These are phyloP conservation scores for Caenorhabditis remanei DNA, from an alignment of 1,140 invertebrate genomes.

Conservation along the genomic window DNA sequence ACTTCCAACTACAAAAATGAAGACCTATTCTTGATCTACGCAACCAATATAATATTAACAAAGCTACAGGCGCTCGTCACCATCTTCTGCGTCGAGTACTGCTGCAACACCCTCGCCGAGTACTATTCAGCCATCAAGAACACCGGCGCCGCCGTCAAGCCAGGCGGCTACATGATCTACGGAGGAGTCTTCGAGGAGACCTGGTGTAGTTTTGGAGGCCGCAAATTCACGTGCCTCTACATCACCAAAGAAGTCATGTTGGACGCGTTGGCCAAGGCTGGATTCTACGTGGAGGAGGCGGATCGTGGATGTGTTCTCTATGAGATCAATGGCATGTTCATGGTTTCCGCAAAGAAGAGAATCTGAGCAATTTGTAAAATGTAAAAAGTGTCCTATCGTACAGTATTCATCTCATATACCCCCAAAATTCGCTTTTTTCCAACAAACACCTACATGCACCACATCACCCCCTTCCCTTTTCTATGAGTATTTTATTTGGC, in stretches of 20 bases:
- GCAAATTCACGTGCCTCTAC: conserved; percentile 75
- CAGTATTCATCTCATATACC: conserved; percentile 25
- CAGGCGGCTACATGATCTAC: conserved; percentile 72
- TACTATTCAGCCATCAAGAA: conserved; percentile 70
- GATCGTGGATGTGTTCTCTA: conserved; percentile 61
- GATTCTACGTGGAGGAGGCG: conserved; percentile 64
- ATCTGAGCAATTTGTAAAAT: conserved; percentile 10
- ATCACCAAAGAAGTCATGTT: conserved; percentile 74
- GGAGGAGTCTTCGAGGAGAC: conserved; percentile 75
- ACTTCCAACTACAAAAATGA: no score
- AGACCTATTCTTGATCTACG: no score
- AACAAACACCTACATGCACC: conserved; percentile 47
- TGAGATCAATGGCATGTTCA: conserved; percentile 75
- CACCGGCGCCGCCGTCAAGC: conserved; percentile 60
- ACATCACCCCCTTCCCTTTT: not conserved
- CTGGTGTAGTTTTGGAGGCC: conserved; percentile 75
- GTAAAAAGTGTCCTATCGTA: not conserved
- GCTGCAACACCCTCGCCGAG: conserved; percentile 72
- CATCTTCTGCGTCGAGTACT: conserved; percentile 77
- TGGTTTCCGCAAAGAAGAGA: conserved; percentile 68
- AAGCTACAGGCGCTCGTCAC: conserved; percentile 68
- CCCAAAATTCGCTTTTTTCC: conserved; percentile 2
- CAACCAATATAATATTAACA: no score
- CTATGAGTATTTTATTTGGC: conserved; percentile 28
- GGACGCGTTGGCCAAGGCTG: conserved; percentile 68